phyloP scores from a whole-genome alignment of 2,113 vertebrate genomes.

The Atlantisia rogersi region DNA sequence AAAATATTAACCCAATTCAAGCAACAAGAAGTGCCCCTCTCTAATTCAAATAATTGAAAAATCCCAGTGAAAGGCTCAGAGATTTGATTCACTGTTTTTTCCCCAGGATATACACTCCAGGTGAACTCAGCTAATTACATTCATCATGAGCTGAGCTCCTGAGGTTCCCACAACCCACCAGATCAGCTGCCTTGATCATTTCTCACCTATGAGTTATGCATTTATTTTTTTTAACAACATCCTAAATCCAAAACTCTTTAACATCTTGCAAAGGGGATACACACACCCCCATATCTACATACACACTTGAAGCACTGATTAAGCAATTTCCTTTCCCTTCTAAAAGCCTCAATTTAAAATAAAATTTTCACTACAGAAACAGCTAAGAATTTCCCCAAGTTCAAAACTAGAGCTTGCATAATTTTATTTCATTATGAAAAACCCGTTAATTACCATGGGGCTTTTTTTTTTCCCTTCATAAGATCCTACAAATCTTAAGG shows the following conservation, averaged over 20 bases:
- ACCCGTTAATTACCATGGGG: background rate
- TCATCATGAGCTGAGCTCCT: background rate
- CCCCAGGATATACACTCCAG: background rate
- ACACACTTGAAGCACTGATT: background rate
- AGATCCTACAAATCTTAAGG: constrained; percentile 6
- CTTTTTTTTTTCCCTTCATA: background rate
- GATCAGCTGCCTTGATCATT: background rate
- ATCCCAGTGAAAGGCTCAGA: background rate
- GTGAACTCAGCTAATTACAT: background rate
- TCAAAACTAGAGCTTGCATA: background rate
- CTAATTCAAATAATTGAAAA: background rate
- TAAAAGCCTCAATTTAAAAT: background rate
- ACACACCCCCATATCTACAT: rapidly evolving
- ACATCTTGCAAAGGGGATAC: background rate
- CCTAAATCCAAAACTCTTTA: background rate
- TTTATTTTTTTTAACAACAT: background rate
- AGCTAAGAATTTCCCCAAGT: background rate
- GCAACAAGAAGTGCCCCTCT: background rate
- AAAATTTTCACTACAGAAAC: background rate
- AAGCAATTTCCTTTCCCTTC: background rate
- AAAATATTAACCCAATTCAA: background rate
- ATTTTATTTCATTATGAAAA: background rate
- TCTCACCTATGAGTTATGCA: background rate
- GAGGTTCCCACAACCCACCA: background rate
- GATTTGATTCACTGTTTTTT: background rate